Conservation (phyloP, 2,113 vertebrate species). For the Octodon degus region DNA sequence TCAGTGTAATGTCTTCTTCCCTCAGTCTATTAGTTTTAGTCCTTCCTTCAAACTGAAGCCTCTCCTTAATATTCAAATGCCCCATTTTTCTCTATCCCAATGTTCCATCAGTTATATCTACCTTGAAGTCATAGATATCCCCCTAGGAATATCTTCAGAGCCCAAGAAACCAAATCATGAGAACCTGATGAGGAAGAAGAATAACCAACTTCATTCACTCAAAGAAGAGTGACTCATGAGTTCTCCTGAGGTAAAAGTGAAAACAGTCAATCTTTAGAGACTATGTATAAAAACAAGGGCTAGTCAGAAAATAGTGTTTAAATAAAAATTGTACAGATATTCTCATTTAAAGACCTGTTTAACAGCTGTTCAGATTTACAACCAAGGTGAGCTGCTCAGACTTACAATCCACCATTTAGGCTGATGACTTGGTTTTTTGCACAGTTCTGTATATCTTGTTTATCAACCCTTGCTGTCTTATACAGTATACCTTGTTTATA, state of each 20-base stretch:
- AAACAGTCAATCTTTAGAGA: not conserved
- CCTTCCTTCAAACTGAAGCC: not conserved
- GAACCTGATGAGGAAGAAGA: constrained; percentile 12
- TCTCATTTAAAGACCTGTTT: not conserved
- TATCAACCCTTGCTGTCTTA: not conserved
- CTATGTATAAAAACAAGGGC: not conserved
- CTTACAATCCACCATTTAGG: not conserved
- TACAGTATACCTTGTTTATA: not conserved
- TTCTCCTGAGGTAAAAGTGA: not conserved
- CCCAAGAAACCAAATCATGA: not conserved
- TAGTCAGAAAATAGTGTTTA: not conserved
- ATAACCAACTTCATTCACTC: not conserved
- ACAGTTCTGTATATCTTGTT: not conserved
- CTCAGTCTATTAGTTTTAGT: not conserved
- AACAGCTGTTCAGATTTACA: not conserved
- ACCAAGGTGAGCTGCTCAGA: not conserved
- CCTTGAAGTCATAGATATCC: constrained; percentile 7
- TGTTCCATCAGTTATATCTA: not conserved
- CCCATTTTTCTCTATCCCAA: not conserved
- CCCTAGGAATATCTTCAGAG: constrained; percentile 27
- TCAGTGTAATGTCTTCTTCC: not conserved
- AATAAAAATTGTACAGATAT: not conserved
- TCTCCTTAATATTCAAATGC: not conserved
- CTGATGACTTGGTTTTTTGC: not conserved
- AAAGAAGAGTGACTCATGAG: not conserved